Conservation (phyloP, 2,113 vertebrate species). For the Crocuta crocuta region DNA sequence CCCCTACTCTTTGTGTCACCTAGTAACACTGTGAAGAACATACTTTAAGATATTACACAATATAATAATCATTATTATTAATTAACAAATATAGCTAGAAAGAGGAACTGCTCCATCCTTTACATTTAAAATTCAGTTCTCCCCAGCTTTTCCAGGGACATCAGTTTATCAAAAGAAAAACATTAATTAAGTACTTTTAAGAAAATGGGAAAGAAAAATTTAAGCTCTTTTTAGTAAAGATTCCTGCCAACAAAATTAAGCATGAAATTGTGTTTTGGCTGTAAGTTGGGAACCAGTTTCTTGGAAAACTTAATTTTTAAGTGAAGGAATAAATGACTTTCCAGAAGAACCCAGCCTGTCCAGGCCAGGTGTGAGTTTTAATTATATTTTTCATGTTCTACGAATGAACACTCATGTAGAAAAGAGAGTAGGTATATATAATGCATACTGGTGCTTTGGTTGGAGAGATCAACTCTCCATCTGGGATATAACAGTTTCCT, state of each 20-base stretch:
- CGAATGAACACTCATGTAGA: constrained; percentile 11
- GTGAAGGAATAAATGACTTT: constrained; percentile 46
- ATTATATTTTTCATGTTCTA: constrained; percentile 33
- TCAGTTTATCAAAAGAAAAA: constrained; percentile 9
- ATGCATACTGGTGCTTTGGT: not conserved
- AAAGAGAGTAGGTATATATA: not conserved
- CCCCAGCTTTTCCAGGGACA: not conserved
- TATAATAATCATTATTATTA: not conserved
- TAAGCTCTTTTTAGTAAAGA: constrained; percentile 47
- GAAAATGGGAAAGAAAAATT: constrained; percentile 45
- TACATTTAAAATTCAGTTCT: constrained; percentile 42
- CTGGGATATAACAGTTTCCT: not conserved
- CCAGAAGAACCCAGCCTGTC: not conserved
- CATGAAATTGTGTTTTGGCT: not conserved
- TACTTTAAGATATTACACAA: not conserved
- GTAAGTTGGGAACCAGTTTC: not conserved
- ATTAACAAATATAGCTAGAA: constrained; percentile 31
- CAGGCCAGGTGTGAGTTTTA: constrained; percentile 25
- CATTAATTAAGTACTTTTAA: constrained; percentile 11
- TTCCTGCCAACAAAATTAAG: constrained; percentile 61
- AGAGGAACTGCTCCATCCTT: not conserved
- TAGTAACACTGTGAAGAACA: constrained; percentile 35
- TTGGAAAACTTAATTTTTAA: constrained; percentile 41
- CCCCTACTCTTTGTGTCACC: not conserved
- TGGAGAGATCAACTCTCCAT: not conserved